phyloP scores from a whole-genome alignment of 2,113 vertebrate genomes.

The Mesembrinibis cayennensis region DNA sequence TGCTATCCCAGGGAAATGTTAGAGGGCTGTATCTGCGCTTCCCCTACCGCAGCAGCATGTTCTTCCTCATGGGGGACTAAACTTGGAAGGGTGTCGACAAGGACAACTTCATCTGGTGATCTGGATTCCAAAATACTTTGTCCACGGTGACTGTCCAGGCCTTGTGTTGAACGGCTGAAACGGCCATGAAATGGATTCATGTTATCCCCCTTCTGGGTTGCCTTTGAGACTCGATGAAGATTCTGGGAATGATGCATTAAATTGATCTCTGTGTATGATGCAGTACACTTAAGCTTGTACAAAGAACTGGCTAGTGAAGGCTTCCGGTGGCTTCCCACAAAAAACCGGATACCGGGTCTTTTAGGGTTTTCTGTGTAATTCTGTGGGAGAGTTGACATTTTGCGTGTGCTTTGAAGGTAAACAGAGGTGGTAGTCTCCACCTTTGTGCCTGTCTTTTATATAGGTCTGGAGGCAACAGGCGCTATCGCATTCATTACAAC shows the following conservation, averaged over 20 bases:
- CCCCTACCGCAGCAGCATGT: neutral
- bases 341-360: neutral
- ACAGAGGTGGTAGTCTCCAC: neutral
- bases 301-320: neutral
- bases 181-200: neutral
- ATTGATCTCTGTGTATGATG: too few species aligned
- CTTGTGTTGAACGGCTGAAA: neutral
- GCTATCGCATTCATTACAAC: neutral
- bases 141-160: neutral
- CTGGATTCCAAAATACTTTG: neutral
- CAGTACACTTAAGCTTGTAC: neutral
- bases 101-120: neutral
- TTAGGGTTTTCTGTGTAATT: neutral
- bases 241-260: neutral
- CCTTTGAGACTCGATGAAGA: neutral
- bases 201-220: neutral
- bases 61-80: neutral
- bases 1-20: neutral
- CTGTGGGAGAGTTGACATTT: neutral
- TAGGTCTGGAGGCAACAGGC: neutral
- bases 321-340: neutral
- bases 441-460: neutral
- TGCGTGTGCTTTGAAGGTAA: neutral
- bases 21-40: neutral
- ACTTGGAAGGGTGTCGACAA: neutral